Base-by-base conservation (phyloP, 2,113 vertebrate genomes). In the Oncorhynchus kisutch region DNA sequence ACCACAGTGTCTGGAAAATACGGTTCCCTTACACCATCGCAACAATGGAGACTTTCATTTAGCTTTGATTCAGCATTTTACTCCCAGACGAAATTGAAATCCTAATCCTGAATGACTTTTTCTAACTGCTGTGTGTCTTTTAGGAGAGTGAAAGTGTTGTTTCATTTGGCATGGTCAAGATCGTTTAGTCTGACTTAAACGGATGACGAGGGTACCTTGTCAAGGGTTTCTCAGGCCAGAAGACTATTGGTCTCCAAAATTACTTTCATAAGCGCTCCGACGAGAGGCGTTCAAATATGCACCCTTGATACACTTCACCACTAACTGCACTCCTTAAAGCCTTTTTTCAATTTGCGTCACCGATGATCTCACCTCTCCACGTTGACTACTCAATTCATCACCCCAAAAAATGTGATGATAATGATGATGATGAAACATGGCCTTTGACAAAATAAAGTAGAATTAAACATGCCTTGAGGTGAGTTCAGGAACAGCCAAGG, bases 41-140 rank as follows among this genome's bases (percentile, higher is more conserved):
- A 68, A 88, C 87, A 87, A 84, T 80, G 82, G 65, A 74, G 83
- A 88, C 87, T 86, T 84, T 90, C 75, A 88, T 72, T 80, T 45
- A 1, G 27, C 86, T 83, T 81, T 81, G 75, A 82, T 77, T 84
- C 85, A 86, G 77, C 71, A 49, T 65, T 84, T 89, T 78, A 12
- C 49, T 71, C 68, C 60, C 68, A 57, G 72, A 75, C 67, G 13
- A 81, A 82, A 82, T 67, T 70, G 67, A 77, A 71, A 70, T 69
- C 77, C 79, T 5, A 2, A 82, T 68, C 70, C 80, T 64, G 51
- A 81, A 82, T 75, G 51, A 82, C 70, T 82, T 51, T 78, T 60
- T 18, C 18, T 67, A 78, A 70, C 64, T 54, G 6, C 76, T 83
- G 16, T 65, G 39, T 45, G 64, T 60, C 68, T 75, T 66, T 2